Conservation (phyloP, 2,888 invertebrate genomes). For the Julus scandinavius region DNA sequence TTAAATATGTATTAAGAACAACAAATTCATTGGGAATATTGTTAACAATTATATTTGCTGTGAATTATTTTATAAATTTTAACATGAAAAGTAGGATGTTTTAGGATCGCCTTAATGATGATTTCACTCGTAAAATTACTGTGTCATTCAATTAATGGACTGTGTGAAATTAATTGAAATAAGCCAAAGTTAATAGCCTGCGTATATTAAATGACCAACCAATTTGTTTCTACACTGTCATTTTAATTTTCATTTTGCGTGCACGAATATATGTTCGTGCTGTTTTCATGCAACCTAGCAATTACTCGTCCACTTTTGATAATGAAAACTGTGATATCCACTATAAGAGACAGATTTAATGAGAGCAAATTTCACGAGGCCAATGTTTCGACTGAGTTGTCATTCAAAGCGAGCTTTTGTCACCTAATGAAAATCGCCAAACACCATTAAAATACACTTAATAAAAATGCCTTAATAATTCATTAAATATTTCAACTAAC, state of each 20-base stretch:
- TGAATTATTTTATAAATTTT: not conserved
- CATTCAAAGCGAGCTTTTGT: not conserved
- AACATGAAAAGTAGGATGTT: not conserved
- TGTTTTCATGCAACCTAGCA: not conserved
- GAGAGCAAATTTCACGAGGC: not conserved
- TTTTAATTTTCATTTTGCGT: too few relatives aligned
- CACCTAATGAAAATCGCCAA: conserved; percentile 15
- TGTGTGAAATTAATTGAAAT: conserved; percentile 6
- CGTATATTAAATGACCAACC: not conserved
- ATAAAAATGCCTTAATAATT: not conserved
- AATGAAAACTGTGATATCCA: conserved; percentile 7
- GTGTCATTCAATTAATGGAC: not conserved
- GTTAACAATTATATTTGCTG: too few relatives aligned
- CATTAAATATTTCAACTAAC: not conserved
- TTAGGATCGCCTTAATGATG: not conserved
- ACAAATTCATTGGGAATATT: too few relatives aligned
- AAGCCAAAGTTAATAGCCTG: not conserved
- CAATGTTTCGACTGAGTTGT: conserved; percentile 18
- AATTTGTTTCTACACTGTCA: not conserved
- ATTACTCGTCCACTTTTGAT: not conserved
- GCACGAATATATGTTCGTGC: too few relatives aligned
- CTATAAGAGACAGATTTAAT: not conserved
- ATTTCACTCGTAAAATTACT: not conserved
- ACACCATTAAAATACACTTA: not conserved
- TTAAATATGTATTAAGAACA: too few relatives aligned